Evolutionary conservation across 2,888 invertebrate genomes (phyloP).

Genomic region (Andrena camellia): DNA sequence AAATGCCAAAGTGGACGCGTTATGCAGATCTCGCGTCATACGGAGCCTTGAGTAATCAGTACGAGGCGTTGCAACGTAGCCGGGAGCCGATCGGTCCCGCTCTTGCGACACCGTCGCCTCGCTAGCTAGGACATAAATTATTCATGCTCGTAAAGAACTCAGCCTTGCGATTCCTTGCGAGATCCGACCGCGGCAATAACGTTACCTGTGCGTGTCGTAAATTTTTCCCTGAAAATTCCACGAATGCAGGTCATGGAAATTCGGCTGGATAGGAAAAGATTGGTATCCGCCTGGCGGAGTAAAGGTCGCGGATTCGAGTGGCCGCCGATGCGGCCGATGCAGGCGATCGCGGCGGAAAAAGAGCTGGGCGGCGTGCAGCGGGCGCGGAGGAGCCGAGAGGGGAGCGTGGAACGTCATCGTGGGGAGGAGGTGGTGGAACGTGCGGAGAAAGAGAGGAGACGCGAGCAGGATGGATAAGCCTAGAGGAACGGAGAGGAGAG

Average conservation of each 20-base stretch:
- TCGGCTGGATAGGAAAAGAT: constrained; percentile 34
- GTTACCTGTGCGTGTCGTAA: constrained; percentile 31
- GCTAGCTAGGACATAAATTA: constrained; percentile 46
- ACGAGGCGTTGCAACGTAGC: constrained; percentile 12
- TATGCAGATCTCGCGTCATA: neutral
- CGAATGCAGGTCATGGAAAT: constrained; percentile 45
- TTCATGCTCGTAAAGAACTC: constrained; percentile 51
- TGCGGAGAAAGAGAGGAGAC: constrained; percentile 26
- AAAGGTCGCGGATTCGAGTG: constrained; percentile 28
- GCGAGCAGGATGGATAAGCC: constrained; percentile 47
- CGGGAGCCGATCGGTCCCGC: constrained; percentile 26
- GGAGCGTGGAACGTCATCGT: constrained; percentile 28
- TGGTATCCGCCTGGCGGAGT: constrained; percentile 5
- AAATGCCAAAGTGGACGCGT: neutral
- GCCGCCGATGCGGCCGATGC: constrained; percentile 28
- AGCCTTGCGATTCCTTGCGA: constrained; percentile 41
- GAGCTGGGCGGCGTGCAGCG: constrained; percentile 39
- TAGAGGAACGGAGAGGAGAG: constrained; percentile 32
- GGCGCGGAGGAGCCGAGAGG: constrained; percentile 4
- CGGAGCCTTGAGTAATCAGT: constrained; percentile 18
- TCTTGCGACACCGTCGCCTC: constrained; percentile 35
- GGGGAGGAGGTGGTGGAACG: constrained; percentile 31
- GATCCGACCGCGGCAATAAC: constrained; percentile 25
- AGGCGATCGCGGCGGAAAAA: constrained; percentile 52
- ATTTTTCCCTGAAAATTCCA: constrained; percentile 34